Percentiles rank a stretch among this genome's conserved stretches.
Evolutionary conservation across 1,140 invertebrate genomes (phyloP).

Genomic region (Drosophila grimshawi): DNA sequence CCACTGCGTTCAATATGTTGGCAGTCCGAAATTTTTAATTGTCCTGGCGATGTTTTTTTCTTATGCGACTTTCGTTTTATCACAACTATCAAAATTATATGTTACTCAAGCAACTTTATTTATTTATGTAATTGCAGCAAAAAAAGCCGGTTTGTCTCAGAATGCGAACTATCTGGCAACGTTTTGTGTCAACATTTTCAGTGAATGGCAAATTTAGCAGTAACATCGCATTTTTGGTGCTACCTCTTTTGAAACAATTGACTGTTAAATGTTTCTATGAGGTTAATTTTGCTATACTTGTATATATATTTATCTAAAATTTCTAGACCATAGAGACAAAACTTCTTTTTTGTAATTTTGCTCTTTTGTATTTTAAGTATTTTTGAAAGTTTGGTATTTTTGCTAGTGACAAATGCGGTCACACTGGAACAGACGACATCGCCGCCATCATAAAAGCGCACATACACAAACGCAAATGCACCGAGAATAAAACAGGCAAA

Average conservation of each 20-base stretch:
- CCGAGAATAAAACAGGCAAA: conserved; percentile 65
- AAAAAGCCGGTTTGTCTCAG: conserved; percentile 5
- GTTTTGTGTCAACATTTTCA: not conserved
- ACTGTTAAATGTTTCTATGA: too few relatives aligned
- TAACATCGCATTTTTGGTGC: not conserved
- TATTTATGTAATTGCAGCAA: not conserved
- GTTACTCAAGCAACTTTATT: not conserved
- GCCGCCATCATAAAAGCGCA: conserved; percentile 66
- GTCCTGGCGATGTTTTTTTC: not conserved
- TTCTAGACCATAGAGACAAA: too few relatives aligned
- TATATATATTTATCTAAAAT: too few relatives aligned
- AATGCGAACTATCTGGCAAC: conserved; percentile 9
- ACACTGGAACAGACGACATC: conserved; percentile 26
- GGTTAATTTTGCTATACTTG: too few relatives aligned
- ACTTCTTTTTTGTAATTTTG: not conserved
- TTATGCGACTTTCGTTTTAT: too few relatives aligned
- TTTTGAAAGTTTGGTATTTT: conserved; percentile 5
- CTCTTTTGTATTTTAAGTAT: conserved; percentile 7
- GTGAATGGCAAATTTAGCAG: conserved; percentile 4
- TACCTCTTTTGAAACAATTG: too few relatives aligned
- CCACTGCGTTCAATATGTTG: conserved; percentile 29
- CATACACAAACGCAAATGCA: conserved; percentile 52
- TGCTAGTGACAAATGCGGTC: not conserved
- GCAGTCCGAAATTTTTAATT: not conserved
- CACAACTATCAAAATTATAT: not conserved